These are phyloP conservation scores for Ostrea edulis DNA, from an alignment of 1,140 invertebrate genomes.

Conservation along the genomic window DNA sequence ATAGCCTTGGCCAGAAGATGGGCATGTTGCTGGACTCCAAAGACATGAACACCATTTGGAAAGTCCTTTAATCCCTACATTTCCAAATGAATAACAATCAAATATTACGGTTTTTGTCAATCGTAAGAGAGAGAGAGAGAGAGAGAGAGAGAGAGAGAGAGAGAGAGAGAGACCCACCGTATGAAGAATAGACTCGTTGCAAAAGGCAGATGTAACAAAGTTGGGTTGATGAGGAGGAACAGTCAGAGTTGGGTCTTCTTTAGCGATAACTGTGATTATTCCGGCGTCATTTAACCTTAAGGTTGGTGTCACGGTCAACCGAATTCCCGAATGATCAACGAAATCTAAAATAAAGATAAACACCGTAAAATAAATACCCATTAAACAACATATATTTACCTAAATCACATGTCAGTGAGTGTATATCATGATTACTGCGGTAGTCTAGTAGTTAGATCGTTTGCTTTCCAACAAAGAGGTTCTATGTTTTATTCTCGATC, in stretches of 20 bases:
- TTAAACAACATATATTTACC: background rate
- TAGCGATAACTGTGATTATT: slow-evolving; percentile 45
- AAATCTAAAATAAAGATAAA: slow-evolving; percentile 48
- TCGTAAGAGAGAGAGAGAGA: too few species aligned
- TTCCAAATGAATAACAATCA: background rate
- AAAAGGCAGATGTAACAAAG: slow-evolving; percentile 18
- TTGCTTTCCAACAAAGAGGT: too few species aligned
- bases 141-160: too few species aligned
- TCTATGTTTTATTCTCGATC: too few species aligned
- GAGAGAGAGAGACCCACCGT: background rate
- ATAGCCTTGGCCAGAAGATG: slow-evolving; percentile 44
- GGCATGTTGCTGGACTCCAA: slow-evolving; percentile 42
- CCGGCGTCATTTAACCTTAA: slow-evolving; percentile 55
- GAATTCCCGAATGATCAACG: slow-evolving; percentile 57
- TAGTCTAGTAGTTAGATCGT: too few species aligned
- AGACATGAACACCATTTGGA: slow-evolving; percentile 19
- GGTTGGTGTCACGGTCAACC: slow-evolving; percentile 50
- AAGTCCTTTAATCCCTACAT: background rate
- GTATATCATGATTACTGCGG: too few species aligned
- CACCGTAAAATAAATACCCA: background rate
- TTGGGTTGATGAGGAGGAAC: slow-evolving; percentile 51
- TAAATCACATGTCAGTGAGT: too few species aligned
- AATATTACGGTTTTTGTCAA: too few species aligned
- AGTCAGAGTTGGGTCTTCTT: slow-evolving; percentile 43
- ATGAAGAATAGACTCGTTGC: background rate